Base-by-base conservation (phyloP, 2,888 invertebrate genomes). In the Sinopyrophorus schimmeli region DNA sequence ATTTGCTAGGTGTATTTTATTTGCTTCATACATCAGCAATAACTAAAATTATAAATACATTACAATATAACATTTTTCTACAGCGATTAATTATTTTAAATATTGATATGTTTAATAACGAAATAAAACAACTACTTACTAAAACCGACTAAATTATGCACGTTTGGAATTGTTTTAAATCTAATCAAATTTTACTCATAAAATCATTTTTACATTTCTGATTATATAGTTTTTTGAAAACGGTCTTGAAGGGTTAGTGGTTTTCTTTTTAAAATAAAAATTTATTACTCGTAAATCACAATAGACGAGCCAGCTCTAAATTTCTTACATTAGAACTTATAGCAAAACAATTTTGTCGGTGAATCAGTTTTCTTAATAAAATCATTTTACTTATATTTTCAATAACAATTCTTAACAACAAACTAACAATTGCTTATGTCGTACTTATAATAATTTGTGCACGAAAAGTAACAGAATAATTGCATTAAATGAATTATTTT, bases 371-470 rank as follows among this genome's bases (percentile, higher is more conserved):
- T 23, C 0, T 27, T 27, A 35, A 35, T 14, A 35, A 24, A n/a
- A 24, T 3, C 14, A 11, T 37, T 14, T 24, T 9, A 18, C 11
- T 17, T 31, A 10, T 9, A 31, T 30, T 21, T 24, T 47, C 18
- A 18, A 15, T 21, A 47, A 47, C 47, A 47, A 41, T 18, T 38
- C 30, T 47, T 41, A 47, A 47, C 47, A 47, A 47, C 18, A 9
- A 41, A 37, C 47, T 47, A 47, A 47, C 47, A 47, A 47, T 47
- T 47, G 40, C 35, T 47, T 47, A 41, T 40, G 24, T 26, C 17
- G 34, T 11, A 38, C 10, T 20, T 38, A 27, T 42, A 31, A 31
- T 31, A 31, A 42, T 32, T 34, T 34, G 16, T 30, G 21, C 15
- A 27, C 5, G 3, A 27, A 40, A 31, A 40, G 31, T 21, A 40